These are phyloP conservation scores for Platanista minor DNA, from an alignment of 2,113 vertebrate species.

Conservation along the genomic window DNA sequence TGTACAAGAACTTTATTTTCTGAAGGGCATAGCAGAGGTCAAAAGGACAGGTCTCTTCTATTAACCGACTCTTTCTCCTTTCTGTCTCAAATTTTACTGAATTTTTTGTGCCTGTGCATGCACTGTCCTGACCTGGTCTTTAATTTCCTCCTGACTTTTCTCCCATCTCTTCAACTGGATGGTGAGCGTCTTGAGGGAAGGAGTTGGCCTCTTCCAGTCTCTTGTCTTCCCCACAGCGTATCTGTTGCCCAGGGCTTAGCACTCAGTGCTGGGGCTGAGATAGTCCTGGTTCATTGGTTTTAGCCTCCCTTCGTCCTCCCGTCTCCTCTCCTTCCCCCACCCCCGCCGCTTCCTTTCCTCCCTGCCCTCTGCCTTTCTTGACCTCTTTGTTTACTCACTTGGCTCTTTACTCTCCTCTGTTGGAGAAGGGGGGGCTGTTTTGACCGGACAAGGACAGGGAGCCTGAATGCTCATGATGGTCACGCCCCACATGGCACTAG, in stretches of 20 bases:
- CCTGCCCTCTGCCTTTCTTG: background rate
- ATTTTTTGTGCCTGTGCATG: background rate
- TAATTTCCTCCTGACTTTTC: background rate
- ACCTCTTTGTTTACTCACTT: background rate
- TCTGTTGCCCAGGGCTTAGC: background rate
- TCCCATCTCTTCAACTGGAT: background rate
- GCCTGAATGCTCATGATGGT: background rate
- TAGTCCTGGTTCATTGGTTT: background rate
- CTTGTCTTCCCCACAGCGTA: background rate
- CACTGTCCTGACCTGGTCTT: background rate
- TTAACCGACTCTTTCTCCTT: too few species aligned
- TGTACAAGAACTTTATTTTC: background rate
- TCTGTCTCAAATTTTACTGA: background rate
- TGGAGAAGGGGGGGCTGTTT: background rate
- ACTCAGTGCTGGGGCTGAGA: background rate
- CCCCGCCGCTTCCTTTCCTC: background rate
- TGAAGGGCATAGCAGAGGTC: background rate
- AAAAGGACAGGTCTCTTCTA: background rate
- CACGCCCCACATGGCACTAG: fast-evolving
- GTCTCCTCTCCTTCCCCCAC: background rate
- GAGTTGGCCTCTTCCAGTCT: too few species aligned
- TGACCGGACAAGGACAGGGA: background rate
- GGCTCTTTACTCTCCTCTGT: background rate
- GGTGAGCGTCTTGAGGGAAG: background rate
- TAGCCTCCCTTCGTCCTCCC: background rate